Evolutionary conservation across 2,888 invertebrate species (phyloP).

Genomic region (Molorchus minor): DNA sequence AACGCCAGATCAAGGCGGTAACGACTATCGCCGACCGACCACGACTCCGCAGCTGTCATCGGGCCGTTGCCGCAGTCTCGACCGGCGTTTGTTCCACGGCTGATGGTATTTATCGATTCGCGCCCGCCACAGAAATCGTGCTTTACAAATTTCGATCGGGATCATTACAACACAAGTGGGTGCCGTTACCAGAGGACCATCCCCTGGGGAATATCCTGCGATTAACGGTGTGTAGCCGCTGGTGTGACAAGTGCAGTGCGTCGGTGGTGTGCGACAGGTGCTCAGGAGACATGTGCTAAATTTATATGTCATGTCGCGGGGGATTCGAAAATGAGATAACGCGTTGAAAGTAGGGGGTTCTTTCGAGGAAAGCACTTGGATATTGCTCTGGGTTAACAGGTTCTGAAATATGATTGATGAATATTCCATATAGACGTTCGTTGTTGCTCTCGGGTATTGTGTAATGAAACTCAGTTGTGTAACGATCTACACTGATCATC

Average conservation of each 20-base stretch:
- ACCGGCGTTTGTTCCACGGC: slow-evolving; percentile 53
- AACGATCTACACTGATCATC: too few species aligned
- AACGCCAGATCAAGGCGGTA: slow-evolving; percentile 53
- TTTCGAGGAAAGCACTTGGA: too few species aligned
- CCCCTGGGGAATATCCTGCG: slow-evolving; percentile 15
- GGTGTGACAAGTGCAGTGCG: slow-evolving; percentile 2
- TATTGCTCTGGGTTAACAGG: too few species aligned
- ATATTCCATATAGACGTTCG: too few species aligned
- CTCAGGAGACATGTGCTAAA: slow-evolving; percentile 32
- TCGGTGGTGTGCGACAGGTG: slow-evolving; percentile 37
- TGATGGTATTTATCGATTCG: slow-evolving; percentile 49
- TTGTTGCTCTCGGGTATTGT: too few species aligned
- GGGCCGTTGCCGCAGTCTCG: slow-evolving; percentile 53
- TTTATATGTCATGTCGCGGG: too few species aligned
- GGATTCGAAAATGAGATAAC: too few species aligned
- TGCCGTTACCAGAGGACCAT: slow-evolving; percentile 3
- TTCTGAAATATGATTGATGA: too few species aligned
- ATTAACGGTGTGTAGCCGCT: slow-evolving; percentile 13
- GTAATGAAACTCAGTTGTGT: too few species aligned
- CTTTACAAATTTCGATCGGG: slow-evolving; percentile 46
- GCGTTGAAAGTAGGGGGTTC: too few species aligned
- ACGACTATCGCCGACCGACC: slow-evolving; percentile 48
- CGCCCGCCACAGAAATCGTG: slow-evolving; percentile 47
- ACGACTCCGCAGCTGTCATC: slow-evolving; percentile 48
- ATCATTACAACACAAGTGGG: slow-evolving; percentile 6